These are phyloP conservation scores for Cotesia glomerata DNA, from an alignment of 1,140 invertebrate species.

Conservation along the genomic window DNA sequence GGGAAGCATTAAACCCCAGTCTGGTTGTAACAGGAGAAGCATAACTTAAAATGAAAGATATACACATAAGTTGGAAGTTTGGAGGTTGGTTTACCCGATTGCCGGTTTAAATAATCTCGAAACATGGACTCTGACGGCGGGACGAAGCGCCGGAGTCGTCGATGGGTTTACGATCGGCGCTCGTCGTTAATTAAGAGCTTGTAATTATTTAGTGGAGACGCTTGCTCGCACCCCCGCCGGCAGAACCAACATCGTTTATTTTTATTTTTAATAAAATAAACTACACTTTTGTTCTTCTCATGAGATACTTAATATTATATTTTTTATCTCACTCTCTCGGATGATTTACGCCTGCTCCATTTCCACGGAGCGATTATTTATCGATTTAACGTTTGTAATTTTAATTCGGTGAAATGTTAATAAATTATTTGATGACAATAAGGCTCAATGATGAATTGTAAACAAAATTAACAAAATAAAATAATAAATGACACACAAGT, in stretches of 20 bases:
- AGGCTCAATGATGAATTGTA: too few species aligned
- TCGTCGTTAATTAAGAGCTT: constrained; percentile 63
- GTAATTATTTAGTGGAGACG: constrained; percentile 62
- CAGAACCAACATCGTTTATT: constrained; percentile 40
- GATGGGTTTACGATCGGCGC: constrained; percentile 60
- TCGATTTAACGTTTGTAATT: constrained; percentile 51
- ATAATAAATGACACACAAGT: too few species aligned
- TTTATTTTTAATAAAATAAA: neutral
- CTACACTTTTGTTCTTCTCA: neutral
- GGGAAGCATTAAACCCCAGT: too few species aligned
- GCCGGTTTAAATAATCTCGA: constrained; percentile 59
- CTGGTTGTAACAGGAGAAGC: too few species aligned
- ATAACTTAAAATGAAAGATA: too few species aligned
- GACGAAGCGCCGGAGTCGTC: constrained; percentile 47
- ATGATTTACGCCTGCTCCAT: constrained; percentile 8
- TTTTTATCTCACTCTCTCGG: neutral
- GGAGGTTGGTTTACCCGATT: constrained; percentile 37
- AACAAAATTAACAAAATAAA: too few species aligned
- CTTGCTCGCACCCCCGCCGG: constrained; percentile 60
- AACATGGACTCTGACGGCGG: constrained; percentile 51
- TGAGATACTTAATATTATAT: neutral
- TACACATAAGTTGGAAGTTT: too few species aligned
- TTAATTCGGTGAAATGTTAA: too few species aligned
- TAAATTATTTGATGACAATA: too few species aligned
- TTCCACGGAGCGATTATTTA: constrained; percentile 29